phyloP scores from a whole-genome alignment of 2,888 invertebrate species.

The Heteromurus nitidus region DNA sequence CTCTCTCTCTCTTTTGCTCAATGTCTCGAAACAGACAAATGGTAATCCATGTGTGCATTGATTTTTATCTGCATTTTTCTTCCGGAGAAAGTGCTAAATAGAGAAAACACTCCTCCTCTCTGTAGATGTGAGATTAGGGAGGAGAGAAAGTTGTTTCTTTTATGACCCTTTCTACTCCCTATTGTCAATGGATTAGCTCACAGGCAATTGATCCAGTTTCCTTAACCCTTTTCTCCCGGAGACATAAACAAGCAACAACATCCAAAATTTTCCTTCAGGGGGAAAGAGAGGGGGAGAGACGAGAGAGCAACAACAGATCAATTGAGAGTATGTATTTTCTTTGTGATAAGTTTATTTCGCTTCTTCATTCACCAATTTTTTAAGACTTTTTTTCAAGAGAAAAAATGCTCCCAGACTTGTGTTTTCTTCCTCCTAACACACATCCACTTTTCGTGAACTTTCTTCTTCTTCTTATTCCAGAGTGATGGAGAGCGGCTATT shows the following conservation, averaged over 20 bases:
- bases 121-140: no score
- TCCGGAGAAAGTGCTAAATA: conserved; percentile 1
- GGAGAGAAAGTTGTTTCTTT: conserved; percentile 8
- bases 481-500: conserved; percentile 9
- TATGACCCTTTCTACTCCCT: conserved; percentile 6
- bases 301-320: neutral
- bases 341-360: conserved; percentile 24
- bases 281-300: neutral
- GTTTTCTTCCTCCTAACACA: neutral
- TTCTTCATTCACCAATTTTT: no score
- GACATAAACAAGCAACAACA: neutral
- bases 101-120: neutral
- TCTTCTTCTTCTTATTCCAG: neutral
- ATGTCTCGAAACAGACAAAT: conserved; percentile 16
- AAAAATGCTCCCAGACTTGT: no score
- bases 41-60: conserved; percentile 15
- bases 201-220: conserved; percentile 27
- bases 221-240: neutral
- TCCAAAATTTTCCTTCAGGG: neutral
- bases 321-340: neutral
- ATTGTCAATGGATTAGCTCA: conserved; percentile 34
- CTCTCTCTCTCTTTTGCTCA: neutral
- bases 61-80: conserved; percentile 5
- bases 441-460: neutral
- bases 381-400: neutral